Base-by-base conservation (phyloP, 2,113 vertebrate species). In the Nothocercus nigrocapillus region DNA sequence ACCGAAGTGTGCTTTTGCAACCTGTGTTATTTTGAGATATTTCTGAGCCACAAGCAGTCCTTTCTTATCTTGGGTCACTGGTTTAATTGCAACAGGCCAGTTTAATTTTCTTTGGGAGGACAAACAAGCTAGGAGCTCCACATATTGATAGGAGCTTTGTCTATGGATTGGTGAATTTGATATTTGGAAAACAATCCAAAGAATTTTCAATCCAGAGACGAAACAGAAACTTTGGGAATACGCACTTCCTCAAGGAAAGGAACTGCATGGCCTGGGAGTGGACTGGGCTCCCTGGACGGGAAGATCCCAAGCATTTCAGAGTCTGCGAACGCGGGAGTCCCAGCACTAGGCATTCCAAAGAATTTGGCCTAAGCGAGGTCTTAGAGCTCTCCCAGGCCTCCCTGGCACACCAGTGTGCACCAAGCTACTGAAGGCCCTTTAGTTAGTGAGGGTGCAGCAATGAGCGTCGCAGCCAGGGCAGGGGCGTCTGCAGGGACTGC, bases 261-360 rank as follows among this genome's bases (percentile, higher is more conserved):
- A 83, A 16, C 15, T 2, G 32, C 61, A 62, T 3, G 17, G 44
- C 67, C 38, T 54, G n/a, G 44, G 44, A 5, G 15, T 44, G 44
- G 44, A 44, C 15, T 44, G 44, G 44, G 16, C 44, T 44, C 44
- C 44, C 44, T 44, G 44, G 14, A 44, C 38, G 53, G 38, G 32
- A 58, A 59, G 11, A 28, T 61, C 51, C 30, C 20, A 56, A 58
- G 11, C 16, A 2, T 56, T 40, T 56, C 67, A 54, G 0, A n/a
- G 7, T 3, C 61, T 44, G 45, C 64, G 32, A 58, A 7, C 0
- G 0, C 10, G 36, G 47, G 16, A 68, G 34, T 20, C 18, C 56
- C 34, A 44, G 22, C 21, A 59, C 2, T 62, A 54, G 28, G 9
- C n/a, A 11, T 18, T 66, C 20, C 83, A 32, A 36, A 70, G 51